Conservation (phyloP, 2,797 vertebrate genomes). For the Echiichthys vipera region DNA sequence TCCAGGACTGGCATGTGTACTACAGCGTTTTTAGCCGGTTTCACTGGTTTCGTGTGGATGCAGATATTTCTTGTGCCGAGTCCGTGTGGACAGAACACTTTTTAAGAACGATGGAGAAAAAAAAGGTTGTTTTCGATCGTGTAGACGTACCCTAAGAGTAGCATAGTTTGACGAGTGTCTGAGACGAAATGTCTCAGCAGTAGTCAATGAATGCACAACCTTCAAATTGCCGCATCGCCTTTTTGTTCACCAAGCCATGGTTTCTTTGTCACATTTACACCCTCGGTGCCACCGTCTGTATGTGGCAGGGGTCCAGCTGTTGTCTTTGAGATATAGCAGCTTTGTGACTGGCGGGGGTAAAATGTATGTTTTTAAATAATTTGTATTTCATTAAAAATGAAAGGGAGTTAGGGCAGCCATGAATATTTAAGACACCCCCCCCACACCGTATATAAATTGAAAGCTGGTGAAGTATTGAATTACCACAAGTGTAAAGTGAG, state of each 20-base stretch:
- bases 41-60: no score
- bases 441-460: constrained; percentile 51
- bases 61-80: no score
- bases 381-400: constrained; percentile 77
- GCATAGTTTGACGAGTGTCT: constrained; percentile 10
- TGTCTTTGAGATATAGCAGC: constrained; percentile 44
- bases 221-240: neutral
- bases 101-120: no score
- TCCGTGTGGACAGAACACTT: no score
- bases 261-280: constrained; percentile 5
- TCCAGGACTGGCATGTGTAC: no score
- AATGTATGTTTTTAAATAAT: constrained; percentile 74
- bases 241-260: neutral
- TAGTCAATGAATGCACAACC: constrained; percentile 26
- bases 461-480: constrained; percentile 61
- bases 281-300: neutral
- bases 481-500: constrained; percentile 52
- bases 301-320: constrained; percentile 50
- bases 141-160: no score
- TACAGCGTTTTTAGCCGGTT: no score
- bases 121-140: no score
- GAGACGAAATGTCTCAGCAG: constrained; percentile 7
- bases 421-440: constrained; percentile 57
- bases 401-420: constrained; percentile 52
- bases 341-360: constrained; percentile 33